Conservation (phyloP, 2,888 invertebrate species). For the Bellardia pandia region DNA sequence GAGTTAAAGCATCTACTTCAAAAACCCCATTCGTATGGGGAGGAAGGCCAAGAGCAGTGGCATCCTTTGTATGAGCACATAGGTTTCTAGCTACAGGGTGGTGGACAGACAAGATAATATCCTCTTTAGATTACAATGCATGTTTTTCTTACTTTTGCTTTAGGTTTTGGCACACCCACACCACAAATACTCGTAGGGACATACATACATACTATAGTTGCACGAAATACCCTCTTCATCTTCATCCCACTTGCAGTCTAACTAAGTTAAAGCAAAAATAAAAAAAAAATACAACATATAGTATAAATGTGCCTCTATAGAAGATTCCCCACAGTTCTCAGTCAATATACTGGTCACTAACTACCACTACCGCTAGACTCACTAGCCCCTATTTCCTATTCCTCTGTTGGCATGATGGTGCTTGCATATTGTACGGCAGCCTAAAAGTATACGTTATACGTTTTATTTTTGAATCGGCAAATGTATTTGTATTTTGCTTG, state of each 20-base stretch:
- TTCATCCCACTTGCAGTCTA: conserved; percentile 37
- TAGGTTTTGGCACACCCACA: conserved; percentile 17
- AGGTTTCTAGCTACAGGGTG: background rate
- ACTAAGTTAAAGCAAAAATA: conserved; percentile 27
- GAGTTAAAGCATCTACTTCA: conserved; percentile 63
- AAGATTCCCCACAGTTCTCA: conserved; percentile 47
- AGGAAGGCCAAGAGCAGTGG: background rate
- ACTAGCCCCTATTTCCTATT: background rate
- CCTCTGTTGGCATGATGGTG: conserved; percentile 17
- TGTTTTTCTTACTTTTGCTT: conserved; percentile 56
- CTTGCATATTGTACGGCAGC: conserved; percentile 31
- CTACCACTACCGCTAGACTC: conserved; percentile 15
- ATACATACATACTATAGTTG: background rate
- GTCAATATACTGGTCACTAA: conserved; percentile 48
- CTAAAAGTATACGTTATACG: conserved; percentile 29
- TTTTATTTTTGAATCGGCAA: conserved; percentile 65
- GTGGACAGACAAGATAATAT: conserved; percentile 56
- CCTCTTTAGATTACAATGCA: conserved; percentile 60
- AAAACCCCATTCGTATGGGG: background rate
- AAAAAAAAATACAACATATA: background rate
- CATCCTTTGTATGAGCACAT: background rate
- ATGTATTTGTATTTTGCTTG: conserved; percentile 62
- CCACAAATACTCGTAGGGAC: background rate
- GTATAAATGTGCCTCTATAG: conserved; percentile 47
- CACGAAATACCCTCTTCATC: background rate